phyloP scores from a whole-genome alignment of 2,888 invertebrate genomes.

The Macrophya annulata region DNA sequence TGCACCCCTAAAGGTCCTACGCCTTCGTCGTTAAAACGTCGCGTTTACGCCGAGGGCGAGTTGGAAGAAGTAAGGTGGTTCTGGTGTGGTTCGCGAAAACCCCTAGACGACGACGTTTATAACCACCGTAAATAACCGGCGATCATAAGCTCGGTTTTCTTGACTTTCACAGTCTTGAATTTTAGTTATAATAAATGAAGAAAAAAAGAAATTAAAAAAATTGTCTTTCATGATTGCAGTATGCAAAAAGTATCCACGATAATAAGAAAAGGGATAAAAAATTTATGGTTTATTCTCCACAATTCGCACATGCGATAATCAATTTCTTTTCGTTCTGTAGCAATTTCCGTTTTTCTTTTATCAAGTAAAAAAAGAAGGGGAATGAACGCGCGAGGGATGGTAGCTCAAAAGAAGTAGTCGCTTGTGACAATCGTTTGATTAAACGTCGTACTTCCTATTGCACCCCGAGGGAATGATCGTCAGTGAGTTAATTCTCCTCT shows the following conservation, averaged over 20 bases:
- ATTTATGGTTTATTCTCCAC: background rate
- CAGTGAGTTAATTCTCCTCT: slow-evolving; percentile 13
- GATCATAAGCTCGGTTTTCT: slow-evolving; percentile 65
- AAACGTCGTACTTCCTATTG: slow-evolving; percentile 48
- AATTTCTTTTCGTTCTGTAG: background rate
- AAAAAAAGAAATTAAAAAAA: background rate
- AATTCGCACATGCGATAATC: background rate
- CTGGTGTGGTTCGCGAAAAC: slow-evolving; percentile 15
- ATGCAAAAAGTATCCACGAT: no score
- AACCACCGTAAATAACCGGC: slow-evolving; percentile 74
- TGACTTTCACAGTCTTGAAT: background rate
- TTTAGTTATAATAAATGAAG: background rate
- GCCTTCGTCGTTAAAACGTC: slow-evolving; percentile 73
- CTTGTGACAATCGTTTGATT: slow-evolving; percentile 12
- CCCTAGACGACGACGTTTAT: slow-evolving; percentile 71
- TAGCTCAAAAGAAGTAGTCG: slow-evolving; percentile 28
- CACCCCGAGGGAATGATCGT: slow-evolving; percentile 18
- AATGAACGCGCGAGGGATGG: background rate
- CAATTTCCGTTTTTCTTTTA: slow-evolving; percentile 27
- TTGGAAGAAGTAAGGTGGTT: slow-evolving; percentile 51
- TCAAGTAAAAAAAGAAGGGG: background rate
- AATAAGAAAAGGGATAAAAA: background rate
- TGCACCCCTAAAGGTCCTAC: slow-evolving; percentile 59
- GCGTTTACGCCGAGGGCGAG: slow-evolving; percentile 53
- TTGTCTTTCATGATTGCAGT: no score